A percentile compares a stretch with the other conserved stretches of the same genome.
Evolutionary conservation across 2,797 vertebrate genomes (phyloP).

Genomic region (Dromococcyx pavoninus): DNA sequence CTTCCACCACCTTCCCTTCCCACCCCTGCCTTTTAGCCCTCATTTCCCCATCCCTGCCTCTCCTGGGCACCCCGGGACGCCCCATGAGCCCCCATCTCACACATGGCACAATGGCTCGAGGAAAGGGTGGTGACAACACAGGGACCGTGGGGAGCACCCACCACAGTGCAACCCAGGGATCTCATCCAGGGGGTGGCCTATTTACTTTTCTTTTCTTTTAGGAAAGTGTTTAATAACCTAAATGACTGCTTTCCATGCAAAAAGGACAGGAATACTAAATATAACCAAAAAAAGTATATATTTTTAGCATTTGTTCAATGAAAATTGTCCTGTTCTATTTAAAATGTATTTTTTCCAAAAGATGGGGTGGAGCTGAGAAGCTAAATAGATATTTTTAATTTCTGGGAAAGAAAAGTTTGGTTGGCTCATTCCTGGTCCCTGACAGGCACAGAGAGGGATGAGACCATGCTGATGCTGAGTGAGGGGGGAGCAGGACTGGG

Average conservation of each 20-base stretch:
- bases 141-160: too few relatives aligned
- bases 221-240: not conserved
- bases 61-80: not conserved
- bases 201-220: not conserved
- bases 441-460: fast-evolving
- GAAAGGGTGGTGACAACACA: fast-evolving
- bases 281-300: fast-evolving
- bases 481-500: not conserved
- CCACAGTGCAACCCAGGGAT: fast-evolving
- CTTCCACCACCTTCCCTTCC: too few relatives aligned
- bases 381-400: not conserved
- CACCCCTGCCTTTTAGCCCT: too few relatives aligned
- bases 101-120: not conserved
- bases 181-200: too few relatives aligned
- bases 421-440: not conserved
- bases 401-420: fast-evolving
- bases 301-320: not conserved
- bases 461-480: fast-evolving
- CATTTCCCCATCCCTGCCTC: too few relatives aligned
- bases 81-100: too few relatives aligned
- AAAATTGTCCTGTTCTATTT: not conserved
- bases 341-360: not conserved
- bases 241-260: not conserved
- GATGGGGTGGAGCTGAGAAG: not conserved
- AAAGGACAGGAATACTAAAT: not conserved